These are phyloP conservation scores for Unio pictorum DNA, from an alignment of 2,888 invertebrate species.

Conservation along the genomic window DNA sequence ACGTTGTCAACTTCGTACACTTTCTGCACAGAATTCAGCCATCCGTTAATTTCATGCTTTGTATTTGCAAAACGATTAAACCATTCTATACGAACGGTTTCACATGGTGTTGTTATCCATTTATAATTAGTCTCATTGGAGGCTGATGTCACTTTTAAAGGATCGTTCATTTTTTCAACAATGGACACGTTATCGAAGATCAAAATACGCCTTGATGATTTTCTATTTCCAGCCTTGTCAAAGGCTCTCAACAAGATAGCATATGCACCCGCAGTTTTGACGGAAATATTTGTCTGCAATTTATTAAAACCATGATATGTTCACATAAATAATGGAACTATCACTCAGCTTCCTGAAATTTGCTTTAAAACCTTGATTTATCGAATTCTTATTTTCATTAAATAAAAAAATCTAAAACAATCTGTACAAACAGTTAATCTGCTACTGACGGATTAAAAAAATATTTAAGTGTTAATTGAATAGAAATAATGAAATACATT, in stretches of 20 bases:
- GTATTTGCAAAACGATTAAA: conserved; percentile 26
- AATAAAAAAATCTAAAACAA: too few species aligned
- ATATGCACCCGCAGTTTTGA: too few species aligned
- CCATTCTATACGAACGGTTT: conserved; percentile 20
- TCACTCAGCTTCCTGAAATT: too few species aligned
- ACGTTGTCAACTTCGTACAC: conserved; percentile 5
- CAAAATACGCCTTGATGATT: conserved; percentile 23
- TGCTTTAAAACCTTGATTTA: too few species aligned
- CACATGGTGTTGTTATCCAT: conserved; percentile 25
- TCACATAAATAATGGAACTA: too few species aligned
- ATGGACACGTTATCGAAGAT: conserved; percentile 31
- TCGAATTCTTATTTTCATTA: too few species aligned
- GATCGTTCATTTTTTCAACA: conserved; percentile 9
- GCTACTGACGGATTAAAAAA: too few species aligned
- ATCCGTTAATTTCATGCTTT: conserved; percentile 15
- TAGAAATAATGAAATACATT: too few species aligned
- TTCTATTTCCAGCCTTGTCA: conserved; percentile 34
- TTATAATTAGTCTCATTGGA: conserved; percentile 8
- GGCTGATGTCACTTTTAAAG: conserved; percentile 10
- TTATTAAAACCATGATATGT: too few species aligned
- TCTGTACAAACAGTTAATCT: too few species aligned
- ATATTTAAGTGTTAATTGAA: too few species aligned
- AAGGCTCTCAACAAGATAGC: conserved; percentile 7
- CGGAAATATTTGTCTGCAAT: too few species aligned
- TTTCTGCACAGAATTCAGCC: conserved; percentile 23